Base-by-base conservation (phyloP, 2,113 vertebrate species). In the Istiophorus platypterus region DNA sequence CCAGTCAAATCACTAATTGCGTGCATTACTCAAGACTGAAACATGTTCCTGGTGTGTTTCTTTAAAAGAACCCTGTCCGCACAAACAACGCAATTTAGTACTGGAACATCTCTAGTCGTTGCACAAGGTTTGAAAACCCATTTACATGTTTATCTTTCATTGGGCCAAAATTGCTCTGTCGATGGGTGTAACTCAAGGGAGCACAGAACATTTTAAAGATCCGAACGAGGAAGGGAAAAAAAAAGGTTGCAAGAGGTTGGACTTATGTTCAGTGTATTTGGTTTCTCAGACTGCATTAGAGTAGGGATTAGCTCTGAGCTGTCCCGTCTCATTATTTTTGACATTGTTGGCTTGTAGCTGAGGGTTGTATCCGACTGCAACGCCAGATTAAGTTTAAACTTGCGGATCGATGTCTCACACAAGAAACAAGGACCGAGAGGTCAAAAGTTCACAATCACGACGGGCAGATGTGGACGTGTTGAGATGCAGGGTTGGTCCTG, bases 251-350 rank as follows among this genome's bases (percentile, higher is more conserved):
- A 29, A 13, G 5, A 47, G 7, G 15, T 69, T 74, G 52, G 71
- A 58, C 27, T 58, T 58, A 78, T 74, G 31, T 67, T 66, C 3
- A 1, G 2, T 74, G 34, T 29, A 7, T 71, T 51, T 58, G 34
- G 5, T 41, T 56, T 76, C 37, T 72, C 54, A 72, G 49, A 69
- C 29, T 0, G 5, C n/a, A 39, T 72, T 39, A 29, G 15, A 29
- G 47, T 12, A 3, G 22, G 61, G 59, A 72, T 83, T 72, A 72
- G 29, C 37, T 65, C 62, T 56, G 29, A 78, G 65, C 51, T 42
- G 3, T n/a, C 18, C 9, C 12, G 22, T 70, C 29, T 41, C 27
- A 37, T 31, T 59, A 54, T 26, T 70, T 59, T 69, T 72, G 41
- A 57, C 12, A n/a, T 69, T 22, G 56, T 2, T 29, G 24, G 62